These are phyloP conservation scores for Ranitomeya imitator DNA, from an alignment of 2,113 vertebrate species.

Conservation along the genomic window DNA sequence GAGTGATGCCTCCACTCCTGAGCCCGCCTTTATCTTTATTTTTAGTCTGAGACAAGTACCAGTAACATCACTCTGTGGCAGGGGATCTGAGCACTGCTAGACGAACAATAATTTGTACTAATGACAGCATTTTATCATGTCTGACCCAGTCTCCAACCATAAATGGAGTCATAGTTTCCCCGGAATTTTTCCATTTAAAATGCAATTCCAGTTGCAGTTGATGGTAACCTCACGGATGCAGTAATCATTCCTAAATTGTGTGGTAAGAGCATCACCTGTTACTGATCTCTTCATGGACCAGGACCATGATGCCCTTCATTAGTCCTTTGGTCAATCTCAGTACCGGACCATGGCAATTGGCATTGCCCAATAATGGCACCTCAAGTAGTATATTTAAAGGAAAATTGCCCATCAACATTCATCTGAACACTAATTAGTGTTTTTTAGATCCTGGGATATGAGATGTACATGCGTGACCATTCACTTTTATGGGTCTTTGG, in stretches of 20 bases:
- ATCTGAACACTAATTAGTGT: background rate
- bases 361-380: background rate
- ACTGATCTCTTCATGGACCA: background rate
- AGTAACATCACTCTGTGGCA: conserved; percentile 14
- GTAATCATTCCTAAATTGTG: background rate
- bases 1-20: conserved; percentile 9
- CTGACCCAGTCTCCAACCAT: background rate
- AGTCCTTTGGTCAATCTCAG: background rate
- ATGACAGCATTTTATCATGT: background rate
- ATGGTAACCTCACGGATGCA: background rate
- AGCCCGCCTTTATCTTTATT: background rate
- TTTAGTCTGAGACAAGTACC: background rate
- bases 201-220: background rate
- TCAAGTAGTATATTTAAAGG: background rate
- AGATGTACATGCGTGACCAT: too few species aligned
- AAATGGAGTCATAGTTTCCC: background rate
- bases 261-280: background rate
- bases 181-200: background rate
- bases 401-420: background rate
- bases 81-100: conserved; percentile 17
- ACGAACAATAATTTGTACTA: background rate
- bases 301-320: background rate
- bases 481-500: too few species aligned
- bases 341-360: background rate
- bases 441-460: background rate